These are phyloP conservation scores for Rhysida immarginata DNA, from an alignment of 1,140 invertebrate genomes.

Conservation along the genomic window DNA sequence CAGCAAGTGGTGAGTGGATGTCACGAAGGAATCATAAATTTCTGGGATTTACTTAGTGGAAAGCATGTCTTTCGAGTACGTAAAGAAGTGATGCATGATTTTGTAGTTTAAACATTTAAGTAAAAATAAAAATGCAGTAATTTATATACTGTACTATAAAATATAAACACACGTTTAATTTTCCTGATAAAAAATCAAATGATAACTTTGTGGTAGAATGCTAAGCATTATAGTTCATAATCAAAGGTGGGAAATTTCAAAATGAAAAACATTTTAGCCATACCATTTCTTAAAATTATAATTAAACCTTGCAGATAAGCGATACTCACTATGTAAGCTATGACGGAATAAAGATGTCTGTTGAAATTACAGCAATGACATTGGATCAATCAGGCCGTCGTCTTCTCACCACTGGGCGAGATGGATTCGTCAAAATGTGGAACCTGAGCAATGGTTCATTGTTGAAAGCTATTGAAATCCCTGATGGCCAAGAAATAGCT, in stretches of 20 bases:
- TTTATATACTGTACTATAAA: too few species aligned
- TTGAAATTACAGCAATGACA: not conserved
- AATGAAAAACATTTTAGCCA: too few species aligned
- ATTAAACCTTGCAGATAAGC: not conserved
- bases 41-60: slow-evolving; percentile 37
- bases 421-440: not conserved
- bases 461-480: not conserved
- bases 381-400: not conserved
- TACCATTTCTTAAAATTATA: too few species aligned
- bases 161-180: too few species aligned
- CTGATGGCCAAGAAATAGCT: not conserved
- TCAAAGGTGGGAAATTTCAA: too few species aligned
- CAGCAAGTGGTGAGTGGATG: slow-evolving; percentile 50
- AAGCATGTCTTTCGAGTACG: slow-evolving; percentile 34
- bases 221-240: too few species aligned
- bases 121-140: too few species aligned
- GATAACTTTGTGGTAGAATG: too few species aligned
- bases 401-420: not conserved
- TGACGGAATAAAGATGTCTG: not conserved
- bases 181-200: too few species aligned
- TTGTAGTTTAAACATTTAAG: too few species aligned
- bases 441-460: not conserved
- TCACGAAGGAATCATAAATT: slow-evolving; percentile 43
- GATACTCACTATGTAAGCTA: not conserved
- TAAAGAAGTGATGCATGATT: too few species aligned